Conservation (phyloP, 1,140 invertebrate genomes). For the Orius insidiosus region DNA sequence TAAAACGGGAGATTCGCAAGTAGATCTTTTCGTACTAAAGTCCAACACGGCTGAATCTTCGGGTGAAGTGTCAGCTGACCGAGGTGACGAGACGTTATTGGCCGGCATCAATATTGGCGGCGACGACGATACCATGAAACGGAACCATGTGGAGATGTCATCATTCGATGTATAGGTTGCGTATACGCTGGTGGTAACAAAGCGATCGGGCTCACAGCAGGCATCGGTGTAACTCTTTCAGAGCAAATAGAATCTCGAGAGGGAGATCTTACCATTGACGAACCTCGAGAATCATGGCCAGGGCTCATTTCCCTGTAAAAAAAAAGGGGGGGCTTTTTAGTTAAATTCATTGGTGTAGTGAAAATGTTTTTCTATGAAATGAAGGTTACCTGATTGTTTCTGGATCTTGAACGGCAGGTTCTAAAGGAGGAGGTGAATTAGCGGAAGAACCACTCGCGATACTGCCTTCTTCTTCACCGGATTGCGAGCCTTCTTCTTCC, state of each 20-base stretch:
- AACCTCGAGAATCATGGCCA: conserved; percentile 53
- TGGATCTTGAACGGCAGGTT: conserved; percentile 17
- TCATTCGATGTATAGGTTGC: conserved; percentile 48
- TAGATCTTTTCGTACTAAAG: conserved; percentile 49
- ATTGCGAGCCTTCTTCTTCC: conserved; percentile 22
- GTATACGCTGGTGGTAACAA: conserved; percentile 31
- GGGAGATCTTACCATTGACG: conserved; percentile 42
- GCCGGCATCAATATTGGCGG: conserved; percentile 31
- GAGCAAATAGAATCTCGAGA: conserved; percentile 50
- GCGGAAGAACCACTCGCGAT: conserved; percentile 18
- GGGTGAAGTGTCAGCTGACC: conserved; percentile 28
- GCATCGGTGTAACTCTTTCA: conserved; percentile 35
- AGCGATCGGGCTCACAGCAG: conserved; percentile 26
- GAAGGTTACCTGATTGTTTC: conserved; percentile 10
- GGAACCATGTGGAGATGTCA: conserved; percentile 38
- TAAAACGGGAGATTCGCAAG: conserved; percentile 33
- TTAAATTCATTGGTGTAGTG: background rate
- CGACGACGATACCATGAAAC: conserved; percentile 39
- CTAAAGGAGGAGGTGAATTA: conserved; percentile 19
- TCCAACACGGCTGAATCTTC: conserved; percentile 42
- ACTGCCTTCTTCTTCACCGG: conserved; percentile 22
- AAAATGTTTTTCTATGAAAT: background rate
- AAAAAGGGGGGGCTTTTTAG: conserved; percentile 24
- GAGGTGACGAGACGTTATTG: conserved; percentile 27
- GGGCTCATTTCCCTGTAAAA: conserved; percentile 58